Evolutionary conservation across 2,888 invertebrate species (phyloP).

Genomic region (Diaprepes abbreviatus): DNA sequence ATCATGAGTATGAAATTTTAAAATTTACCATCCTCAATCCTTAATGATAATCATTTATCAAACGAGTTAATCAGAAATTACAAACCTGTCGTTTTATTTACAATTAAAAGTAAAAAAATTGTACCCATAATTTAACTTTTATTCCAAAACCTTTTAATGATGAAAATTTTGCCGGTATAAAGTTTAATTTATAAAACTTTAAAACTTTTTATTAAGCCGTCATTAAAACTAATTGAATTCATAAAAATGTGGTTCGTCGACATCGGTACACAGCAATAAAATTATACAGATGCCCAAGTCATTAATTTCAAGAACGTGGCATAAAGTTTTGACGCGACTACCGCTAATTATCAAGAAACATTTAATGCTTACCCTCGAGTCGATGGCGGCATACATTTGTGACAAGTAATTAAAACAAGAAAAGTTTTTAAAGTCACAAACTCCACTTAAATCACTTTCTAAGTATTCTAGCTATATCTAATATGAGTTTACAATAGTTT

Average conservation of each 20-base stretch:
- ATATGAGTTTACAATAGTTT: constrained; percentile 18
- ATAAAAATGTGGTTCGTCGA: neutral
- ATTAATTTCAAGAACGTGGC: constrained; percentile 2
- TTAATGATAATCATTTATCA: no score
- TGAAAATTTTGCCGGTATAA: no score
- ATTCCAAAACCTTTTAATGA: no score
- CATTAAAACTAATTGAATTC: neutral
- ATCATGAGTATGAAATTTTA: no score
- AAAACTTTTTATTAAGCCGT: neutral
- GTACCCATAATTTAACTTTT: no score
- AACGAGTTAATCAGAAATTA: no score
- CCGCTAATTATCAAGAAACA: constrained; percentile 17
- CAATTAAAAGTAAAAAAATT: no score
- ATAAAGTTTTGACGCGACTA: neutral
- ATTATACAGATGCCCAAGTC: constrained; percentile 29
- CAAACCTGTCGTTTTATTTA: no score
- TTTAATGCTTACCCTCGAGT: constrained; percentile 17
- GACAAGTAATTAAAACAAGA: constrained; percentile 23
- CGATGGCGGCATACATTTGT: neutral
- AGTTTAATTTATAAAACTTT: no score
- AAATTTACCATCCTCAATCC: no score
- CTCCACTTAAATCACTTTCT: constrained; percentile 17
- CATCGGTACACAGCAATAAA: constrained; percentile 27
- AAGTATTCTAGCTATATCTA: neutral
- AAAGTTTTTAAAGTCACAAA: constrained; percentile 26